A percentile compares a stretch with the other conserved stretches of the same genome.
Evolutionary conservation across 2,888 invertebrate genomes (phyloP).

Genomic region (Stenotaenia linearis): DNA sequence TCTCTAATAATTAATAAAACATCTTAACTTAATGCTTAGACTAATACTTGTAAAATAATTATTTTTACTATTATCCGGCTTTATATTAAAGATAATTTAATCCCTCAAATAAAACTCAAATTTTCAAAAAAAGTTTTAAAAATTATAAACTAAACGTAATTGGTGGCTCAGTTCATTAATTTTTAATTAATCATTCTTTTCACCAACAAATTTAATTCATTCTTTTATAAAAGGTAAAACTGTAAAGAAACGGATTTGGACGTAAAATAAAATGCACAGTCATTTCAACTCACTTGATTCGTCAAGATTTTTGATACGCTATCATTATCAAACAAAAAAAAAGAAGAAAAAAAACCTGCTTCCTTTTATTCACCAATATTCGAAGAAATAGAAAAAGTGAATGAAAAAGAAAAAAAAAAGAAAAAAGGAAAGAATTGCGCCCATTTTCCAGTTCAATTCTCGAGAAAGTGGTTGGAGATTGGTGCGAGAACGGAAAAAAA

Average conservation of each 20-base stretch:
- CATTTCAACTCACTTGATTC: slow-evolving; percentile 2
- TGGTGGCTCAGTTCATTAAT: background rate
- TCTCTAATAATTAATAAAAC: too few species aligned
- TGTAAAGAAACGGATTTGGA: background rate
- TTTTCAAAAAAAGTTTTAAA: background rate
- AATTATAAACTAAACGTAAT: too few species aligned
- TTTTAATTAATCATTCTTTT: background rate
- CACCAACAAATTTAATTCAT: background rate
- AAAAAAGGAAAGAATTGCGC: background rate
- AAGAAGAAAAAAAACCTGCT: background rate
- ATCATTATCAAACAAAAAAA: background rate
- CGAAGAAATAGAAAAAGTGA: background rate
- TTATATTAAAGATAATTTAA: background rate
- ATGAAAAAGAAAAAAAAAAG: background rate
- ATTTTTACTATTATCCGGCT: too few species aligned
- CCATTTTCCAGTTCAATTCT: slow-evolving; percentile 19
- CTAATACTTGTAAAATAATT: too few species aligned
- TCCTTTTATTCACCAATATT: background rate
- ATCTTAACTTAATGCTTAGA: too few species aligned
- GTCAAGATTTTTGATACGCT: slow-evolving; percentile 6
- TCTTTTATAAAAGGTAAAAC: background rate
- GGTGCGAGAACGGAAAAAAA: background rate
- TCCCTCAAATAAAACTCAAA: background rate
- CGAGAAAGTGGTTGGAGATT: slow-evolving; percentile 11
- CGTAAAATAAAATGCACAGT: background rate